These are phyloP conservation scores for Hirundo rustica DNA, from an alignment of 2,797 vertebrate genomes.

Conservation along the genomic window DNA sequence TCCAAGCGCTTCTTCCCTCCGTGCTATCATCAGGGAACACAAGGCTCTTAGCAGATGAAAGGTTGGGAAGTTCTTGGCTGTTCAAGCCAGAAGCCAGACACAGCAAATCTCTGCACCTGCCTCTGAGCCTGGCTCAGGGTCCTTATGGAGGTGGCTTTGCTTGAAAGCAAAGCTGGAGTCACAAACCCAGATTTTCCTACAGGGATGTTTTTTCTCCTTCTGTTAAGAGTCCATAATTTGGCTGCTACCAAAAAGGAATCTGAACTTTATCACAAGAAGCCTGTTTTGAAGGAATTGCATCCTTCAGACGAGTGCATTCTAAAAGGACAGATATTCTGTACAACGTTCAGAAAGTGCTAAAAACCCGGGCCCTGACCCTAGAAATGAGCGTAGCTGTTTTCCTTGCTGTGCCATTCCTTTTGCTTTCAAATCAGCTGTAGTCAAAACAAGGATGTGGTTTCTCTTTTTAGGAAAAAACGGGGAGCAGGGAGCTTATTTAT, in stretches of 20 bases:
- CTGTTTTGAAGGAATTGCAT: not conserved
- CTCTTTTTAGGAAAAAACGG: not conserved
- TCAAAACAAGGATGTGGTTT: slow-evolving; percentile 1
- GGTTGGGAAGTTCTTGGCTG: not conserved
- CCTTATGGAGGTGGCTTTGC: rapidly evolving
- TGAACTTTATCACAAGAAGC: rapidly evolving
- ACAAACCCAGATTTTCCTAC: not conserved
- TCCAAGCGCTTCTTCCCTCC: not conserved
- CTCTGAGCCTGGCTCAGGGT: not conserved
- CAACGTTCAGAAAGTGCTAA: not conserved
- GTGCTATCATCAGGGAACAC: not conserved
- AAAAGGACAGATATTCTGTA: not conserved
- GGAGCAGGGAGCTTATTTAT: not conserved
- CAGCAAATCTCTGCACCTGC: not conserved
- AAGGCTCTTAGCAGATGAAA: not conserved
- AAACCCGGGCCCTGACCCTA: not conserved
- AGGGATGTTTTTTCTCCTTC: not conserved
- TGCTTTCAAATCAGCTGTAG: not conserved
- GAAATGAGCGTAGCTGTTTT: not conserved
- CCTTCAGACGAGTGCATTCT: not conserved
- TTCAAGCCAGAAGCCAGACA: not conserved
- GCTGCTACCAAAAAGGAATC: not conserved
- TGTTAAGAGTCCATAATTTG: not conserved
- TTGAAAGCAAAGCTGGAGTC: not conserved
- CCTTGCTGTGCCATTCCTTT: not conserved